phyloP scores from a whole-genome alignment of 2,797 vertebrate species.

The Chaetophractus vellerosus region DNA sequence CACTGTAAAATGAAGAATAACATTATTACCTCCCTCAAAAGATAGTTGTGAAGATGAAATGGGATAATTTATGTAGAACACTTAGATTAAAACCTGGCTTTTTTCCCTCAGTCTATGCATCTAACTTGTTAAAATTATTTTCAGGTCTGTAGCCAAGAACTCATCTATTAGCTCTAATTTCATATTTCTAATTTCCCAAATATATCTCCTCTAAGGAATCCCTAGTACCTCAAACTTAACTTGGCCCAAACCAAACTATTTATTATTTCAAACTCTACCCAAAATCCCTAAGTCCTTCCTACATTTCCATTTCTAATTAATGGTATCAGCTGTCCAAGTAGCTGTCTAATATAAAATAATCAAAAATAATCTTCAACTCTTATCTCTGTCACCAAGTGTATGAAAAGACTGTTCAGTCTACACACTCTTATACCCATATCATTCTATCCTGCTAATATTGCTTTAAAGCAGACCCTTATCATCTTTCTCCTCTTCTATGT shows the following conservation, averaged over 20 bases:
- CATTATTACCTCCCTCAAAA: not conserved
- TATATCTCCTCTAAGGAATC: not conserved
- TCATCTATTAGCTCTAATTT: constrained; percentile 16
- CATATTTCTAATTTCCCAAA: not conserved
- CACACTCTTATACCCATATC: not conserved
- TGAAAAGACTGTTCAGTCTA: not conserved
- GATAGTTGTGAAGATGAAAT: not conserved
- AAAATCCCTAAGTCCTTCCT: not conserved
- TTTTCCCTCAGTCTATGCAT: not conserved
- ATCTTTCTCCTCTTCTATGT: not conserved
- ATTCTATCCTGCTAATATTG: not conserved
- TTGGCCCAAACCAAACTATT: not conserved
- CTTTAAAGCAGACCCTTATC: not conserved
- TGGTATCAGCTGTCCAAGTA: not conserved
- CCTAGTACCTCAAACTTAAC: not conserved
- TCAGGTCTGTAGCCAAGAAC: not conserved
- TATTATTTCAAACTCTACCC: not conserved
- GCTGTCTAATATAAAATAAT: not conserved
- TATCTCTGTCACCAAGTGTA: not conserved
- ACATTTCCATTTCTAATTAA: not conserved
- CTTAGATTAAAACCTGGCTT: not conserved
- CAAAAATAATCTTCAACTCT: not conserved
- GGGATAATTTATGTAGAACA: not conserved
- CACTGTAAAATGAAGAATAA: constrained; percentile 18
- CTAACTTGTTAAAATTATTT: not conserved